Evolutionary conservation across 2,113 vertebrate species (phyloP), one percentile per base, ranked within the genome.

Genomic region (Ceyx melanurus): DNA sequence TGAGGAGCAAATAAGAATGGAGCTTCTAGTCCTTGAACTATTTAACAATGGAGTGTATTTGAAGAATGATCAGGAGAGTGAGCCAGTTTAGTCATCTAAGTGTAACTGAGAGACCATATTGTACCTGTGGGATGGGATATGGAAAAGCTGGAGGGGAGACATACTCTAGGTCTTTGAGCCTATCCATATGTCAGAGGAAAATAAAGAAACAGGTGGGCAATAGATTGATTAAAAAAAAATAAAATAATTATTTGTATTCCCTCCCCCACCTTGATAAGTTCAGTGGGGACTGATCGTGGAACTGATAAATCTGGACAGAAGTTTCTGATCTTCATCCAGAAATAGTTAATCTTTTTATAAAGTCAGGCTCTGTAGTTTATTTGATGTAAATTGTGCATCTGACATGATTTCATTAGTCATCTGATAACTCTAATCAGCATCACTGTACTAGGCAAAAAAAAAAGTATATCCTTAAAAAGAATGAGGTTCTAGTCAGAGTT

Each of bases 391-490:
- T 31, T 54, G 9, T 56, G 15, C 11, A 19, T 37, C 40, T 90
- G 57, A 81, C 58, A 37, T 46, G 40, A 67, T 88, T 81, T 81
- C 8, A 11, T 73, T 83, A 81, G 71, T 74, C 46, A 83, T 58
- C 56, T 74, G 56, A 35, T 93, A 93, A 61, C 43, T 84, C 48
- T 77, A 74, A 62, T 91, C 42, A 86, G 13, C 46, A n/a, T 80
- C 72, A 71, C 73, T 64, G 28, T 46, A 8, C 11, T 40, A 25
- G 26, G 53, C 20, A 61, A 57, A 42, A 85, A 42, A 35, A 85
- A 42, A 71, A 10, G 11, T 25, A 10, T 79, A 18, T 74, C 53
- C 13, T 72, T 80, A 57, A 88, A 70, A 42, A 58, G 80, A 56
- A 51, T 0, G 0, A 68, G 3, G 12, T 72, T 71, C 15, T 45